phyloP scores from a whole-genome alignment of 2,888 invertebrate genomes.

The Stenchaetothrips biformis region DNA sequence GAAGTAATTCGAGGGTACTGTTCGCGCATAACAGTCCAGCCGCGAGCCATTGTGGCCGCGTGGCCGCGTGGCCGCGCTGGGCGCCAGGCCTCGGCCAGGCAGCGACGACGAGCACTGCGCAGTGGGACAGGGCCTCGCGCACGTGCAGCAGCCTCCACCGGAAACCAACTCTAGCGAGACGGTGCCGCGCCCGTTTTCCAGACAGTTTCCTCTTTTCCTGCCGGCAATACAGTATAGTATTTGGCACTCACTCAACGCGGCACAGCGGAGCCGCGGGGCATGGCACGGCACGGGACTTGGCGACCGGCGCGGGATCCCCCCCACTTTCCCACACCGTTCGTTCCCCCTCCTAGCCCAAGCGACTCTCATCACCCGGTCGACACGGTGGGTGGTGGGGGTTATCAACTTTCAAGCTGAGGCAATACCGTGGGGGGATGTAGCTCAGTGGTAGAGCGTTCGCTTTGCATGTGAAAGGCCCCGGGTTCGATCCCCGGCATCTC shows the following conservation, averaged over 20 bases:
- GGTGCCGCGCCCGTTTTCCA: background rate
- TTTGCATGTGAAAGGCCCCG: slow-evolving; percentile 99
- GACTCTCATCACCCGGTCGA: background rate
- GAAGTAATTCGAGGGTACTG: slow-evolving; percentile 14
- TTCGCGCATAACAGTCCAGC: slow-evolving; percentile 1
- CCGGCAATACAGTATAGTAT: no score
- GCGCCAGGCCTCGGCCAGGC: background rate
- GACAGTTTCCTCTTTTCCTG: background rate
- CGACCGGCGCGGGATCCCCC: background rate
- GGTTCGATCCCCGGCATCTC: slow-evolving; percentile 97
- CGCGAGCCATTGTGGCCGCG: background rate
- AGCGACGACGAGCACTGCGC: background rate
- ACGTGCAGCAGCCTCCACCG: background rate
- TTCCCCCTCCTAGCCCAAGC: background rate
- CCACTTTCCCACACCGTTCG: background rate
- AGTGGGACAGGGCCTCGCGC: background rate
- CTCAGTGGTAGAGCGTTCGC: slow-evolving; percentile 99
- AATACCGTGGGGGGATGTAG: slow-evolving; percentile 67
- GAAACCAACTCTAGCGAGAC: background rate
- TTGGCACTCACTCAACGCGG: no score
- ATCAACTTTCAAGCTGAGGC: background rate
- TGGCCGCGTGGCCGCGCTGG: background rate
- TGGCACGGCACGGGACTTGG: background rate
- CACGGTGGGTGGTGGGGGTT: slow-evolving; percentile 7
- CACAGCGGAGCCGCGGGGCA: background rate